Conservation (phyloP, 2,797 vertebrate genomes). For the Labeo calbasu region DNA sequence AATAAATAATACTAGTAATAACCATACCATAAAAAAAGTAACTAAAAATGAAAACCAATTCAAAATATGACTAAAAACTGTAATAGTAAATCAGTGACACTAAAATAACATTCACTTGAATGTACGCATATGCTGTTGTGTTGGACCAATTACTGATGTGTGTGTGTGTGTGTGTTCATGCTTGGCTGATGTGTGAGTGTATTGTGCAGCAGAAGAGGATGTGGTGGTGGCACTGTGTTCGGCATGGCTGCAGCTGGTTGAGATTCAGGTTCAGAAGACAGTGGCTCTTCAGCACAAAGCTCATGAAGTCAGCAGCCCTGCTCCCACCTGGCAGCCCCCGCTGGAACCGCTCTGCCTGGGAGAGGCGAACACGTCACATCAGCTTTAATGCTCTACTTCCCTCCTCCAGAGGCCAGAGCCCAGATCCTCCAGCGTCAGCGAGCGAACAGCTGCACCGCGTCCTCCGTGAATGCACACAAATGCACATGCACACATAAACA, state of each 20-base stretch:
- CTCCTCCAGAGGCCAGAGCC: conserved; percentile 60
- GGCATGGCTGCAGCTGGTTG: conserved; percentile 60
- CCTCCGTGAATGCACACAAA: conserved; percentile 52
- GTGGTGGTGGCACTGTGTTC: conserved; percentile 58
- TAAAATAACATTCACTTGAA: neutral
- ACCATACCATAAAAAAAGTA: neutral
- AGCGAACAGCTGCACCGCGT: conserved; percentile 60
- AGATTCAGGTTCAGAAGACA: conserved; percentile 45
- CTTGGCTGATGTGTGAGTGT: conserved; percentile 37
- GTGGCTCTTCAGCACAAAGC: conserved; percentile 52
- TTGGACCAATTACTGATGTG: conserved; percentile 36
- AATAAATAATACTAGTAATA: neutral
- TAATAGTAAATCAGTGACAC: neutral
- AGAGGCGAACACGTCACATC: conserved; percentile 55
- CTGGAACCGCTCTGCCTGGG: conserved; percentile 44
- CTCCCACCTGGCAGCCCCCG: conserved; percentile 54
- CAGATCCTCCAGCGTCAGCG: conserved; percentile 56
- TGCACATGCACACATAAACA: conserved; percentile 34
- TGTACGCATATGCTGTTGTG: conserved; percentile 6
- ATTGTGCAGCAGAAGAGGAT: conserved; percentile 24
- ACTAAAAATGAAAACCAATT: neutral
- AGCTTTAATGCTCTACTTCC: conserved; percentile 61
- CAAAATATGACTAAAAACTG: neutral
- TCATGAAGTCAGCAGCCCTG: conserved; percentile 47
- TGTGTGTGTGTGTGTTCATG: conserved; percentile 26